Base-by-base conservation (phyloP, 2,888 invertebrate species). In the Teleogryllus oceanicus region DNA sequence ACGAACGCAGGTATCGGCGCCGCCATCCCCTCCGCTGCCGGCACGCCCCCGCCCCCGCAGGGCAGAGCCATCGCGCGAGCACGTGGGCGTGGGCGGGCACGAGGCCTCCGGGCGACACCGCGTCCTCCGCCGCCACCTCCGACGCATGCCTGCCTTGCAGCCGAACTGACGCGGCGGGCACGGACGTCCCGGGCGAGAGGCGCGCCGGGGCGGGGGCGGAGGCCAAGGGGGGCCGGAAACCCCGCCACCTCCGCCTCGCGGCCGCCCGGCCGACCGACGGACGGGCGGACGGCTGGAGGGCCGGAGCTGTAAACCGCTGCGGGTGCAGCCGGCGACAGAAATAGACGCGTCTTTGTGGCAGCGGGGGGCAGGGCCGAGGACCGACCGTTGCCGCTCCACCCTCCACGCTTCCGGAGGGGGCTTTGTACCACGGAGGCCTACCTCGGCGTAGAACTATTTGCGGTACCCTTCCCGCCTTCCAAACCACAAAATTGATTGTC, bases 331-430 rank as follows among this genome's bases (percentile, higher is more conserved):
- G 16, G 62, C 62, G 62, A 62, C 62, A n/a, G 62, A 62, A 62
- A 62, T 62, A 62, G n/a, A 62, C 62, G 62, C 13, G 62, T 62
- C 62, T 62, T 62, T 62, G 62, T 62, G 62, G 37, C 62, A n/a
- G 62, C n/a, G 62, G 62, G 13, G 62, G 16, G 16, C 13, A 12
- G 16, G 62, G 62, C 4, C 16, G n/a, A 62, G 62, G 62, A 5
- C 37, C 37, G 37, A 37, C 37, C 37, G 62, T n/a, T 13, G 62
- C 16, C 62, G 62, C 24, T 24, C 24, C 24, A 24, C 24, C 2
- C 3, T 24, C 24, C 24, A 0, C 24, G 24, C 62, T 62, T 62
- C 62, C 62, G 62, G 62, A n/a, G 16, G 62, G 12, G 37, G 37
- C 37, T 37, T 37, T 37, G 37, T 37, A 8, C 62, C 1, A 62